Evolutionary conservation across 2,113 vertebrate species (phyloP), one percentile per base, ranked within the genome.

Genomic region (Periophthalmodon schlosseri): DNA sequence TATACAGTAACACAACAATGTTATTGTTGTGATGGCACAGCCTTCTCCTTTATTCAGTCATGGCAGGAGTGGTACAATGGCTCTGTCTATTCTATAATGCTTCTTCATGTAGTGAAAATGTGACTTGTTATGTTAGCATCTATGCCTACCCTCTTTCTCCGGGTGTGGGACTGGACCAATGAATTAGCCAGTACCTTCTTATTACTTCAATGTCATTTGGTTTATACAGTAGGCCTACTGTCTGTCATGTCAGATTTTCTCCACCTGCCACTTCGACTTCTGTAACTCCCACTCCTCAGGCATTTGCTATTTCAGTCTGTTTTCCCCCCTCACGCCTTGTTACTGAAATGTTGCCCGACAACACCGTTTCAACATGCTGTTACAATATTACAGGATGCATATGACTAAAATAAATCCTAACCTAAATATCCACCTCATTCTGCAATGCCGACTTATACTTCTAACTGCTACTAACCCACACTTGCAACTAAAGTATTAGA

Each of bases 361-460:
- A 86, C 83, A 84, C 80, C 78, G 80, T 86, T 86, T 89, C 88
- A 89, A 84, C 78, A 81, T 82, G 84, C 82, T 77, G 69, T 82
- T 90, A 87, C 68, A 75, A 44, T 75, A 88, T 87, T 89, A 82
- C 72, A 87, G 50, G 84, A 64, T 74, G 69, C 63, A 85, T 76
- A 82, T 80, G 74, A 46, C 63, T 64, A 72, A 46, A 71, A 80
- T 60, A 76, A 83, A 84, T 73, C 77, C 64, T 9, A 56, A 56
- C 20, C 20, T 76, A 12, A 58, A 24, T 58, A 24, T n/a, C 5
- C 7, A 20, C 8, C 39, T 44, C 10, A 44, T 44, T 9, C 8
- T 10, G 8, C 39, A 4, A 4, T 10, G 39, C 9, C 39, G 6
- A 44, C 39, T 11, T 44, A 10, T 44, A 44, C 39, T 44, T 44